phyloP scores from a whole-genome alignment of 2,888 invertebrate genomes.

The Tubulanus polymorphus region DNA sequence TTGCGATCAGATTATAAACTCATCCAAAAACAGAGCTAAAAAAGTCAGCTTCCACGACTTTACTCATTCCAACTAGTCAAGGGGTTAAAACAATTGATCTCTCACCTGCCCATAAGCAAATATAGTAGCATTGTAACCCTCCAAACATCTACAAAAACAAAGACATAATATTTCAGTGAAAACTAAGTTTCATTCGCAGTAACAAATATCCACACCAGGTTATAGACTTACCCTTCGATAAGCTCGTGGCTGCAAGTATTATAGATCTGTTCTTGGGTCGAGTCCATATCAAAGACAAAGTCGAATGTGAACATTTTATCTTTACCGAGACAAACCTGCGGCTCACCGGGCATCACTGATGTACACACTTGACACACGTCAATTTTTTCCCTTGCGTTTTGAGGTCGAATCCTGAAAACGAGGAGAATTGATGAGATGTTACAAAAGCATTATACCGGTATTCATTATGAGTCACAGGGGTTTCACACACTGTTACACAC shows the following conservation, averaged over 20 bases:
- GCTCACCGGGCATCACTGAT: constrained; percentile 77
- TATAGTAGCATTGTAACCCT: constrained; percentile 97
- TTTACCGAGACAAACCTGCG: constrained; percentile 75
- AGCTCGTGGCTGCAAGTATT: constrained; percentile 77
- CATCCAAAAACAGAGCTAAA: too few species aligned
- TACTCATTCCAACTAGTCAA: too few species aligned
- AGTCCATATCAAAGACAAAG: constrained; percentile 82
- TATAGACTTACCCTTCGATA: constrained; percentile 69
- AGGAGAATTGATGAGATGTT: constrained; percentile 7
- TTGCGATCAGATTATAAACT: too few species aligned
- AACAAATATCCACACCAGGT: too few species aligned
- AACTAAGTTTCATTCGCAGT: too few species aligned
- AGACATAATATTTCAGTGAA: too few species aligned
- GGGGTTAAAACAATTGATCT: too few species aligned
- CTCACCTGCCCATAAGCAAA: constrained; percentile 89
- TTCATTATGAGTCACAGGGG: neutral
- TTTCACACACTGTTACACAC: neutral
- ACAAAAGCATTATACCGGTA: neutral
- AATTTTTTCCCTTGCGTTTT: constrained; percentile 84
- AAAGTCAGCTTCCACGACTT: too few species aligned
- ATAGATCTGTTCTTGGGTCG: constrained; percentile 74
- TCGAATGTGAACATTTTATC: constrained; percentile 97
- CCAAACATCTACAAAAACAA: constrained; percentile 64
- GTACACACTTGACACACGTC: constrained; percentile 95
- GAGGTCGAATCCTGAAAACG: constrained; percentile 80